Evolutionary conservation across 2,113 vertebrate species (phyloP).

Genomic region (Speoplatyrhinus poulsoni): DNA sequence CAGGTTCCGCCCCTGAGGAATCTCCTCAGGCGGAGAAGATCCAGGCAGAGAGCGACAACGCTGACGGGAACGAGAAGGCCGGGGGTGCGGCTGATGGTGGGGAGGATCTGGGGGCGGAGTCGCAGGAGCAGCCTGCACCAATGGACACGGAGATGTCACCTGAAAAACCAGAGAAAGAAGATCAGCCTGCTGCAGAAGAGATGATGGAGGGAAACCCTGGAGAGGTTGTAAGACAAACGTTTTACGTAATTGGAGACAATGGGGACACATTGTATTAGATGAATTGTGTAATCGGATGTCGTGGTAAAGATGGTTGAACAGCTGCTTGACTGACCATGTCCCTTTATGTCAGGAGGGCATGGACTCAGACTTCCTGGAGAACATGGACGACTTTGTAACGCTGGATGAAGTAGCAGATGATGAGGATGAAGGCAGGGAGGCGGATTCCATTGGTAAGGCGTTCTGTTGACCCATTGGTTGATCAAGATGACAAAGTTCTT

Average conservation of each 20-base stretch:
- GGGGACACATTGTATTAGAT: too few species aligned
- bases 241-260: neutral
- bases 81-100: neutral
- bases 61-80: neutral
- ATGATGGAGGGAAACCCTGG: constrained; percentile 29
- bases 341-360: constrained; percentile 28
- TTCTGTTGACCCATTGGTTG: too few species aligned
- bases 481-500: neutral
- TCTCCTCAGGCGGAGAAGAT: constrained; percentile 7
- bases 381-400: constrained; percentile 94
- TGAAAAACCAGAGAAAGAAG: constrained; percentile 9
- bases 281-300: too few species aligned
- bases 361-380: constrained; percentile 83
- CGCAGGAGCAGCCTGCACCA: neutral
- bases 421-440: constrained; percentile 73
- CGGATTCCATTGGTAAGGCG: constrained; percentile 21
- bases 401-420: constrained; percentile 91
- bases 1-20: neutral
- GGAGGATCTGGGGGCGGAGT: constrained; percentile 13
- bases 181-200: constrained; percentile 20
- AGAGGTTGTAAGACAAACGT: constrained; percentile 18
- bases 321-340: too few species aligned
- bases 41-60: constrained; percentile 1
- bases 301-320: too few species aligned
- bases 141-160: fast-evolving